phyloP scores from a whole-genome alignment of 1,140 invertebrate genomes.

The Brachionus rotundiformis region DNA sequence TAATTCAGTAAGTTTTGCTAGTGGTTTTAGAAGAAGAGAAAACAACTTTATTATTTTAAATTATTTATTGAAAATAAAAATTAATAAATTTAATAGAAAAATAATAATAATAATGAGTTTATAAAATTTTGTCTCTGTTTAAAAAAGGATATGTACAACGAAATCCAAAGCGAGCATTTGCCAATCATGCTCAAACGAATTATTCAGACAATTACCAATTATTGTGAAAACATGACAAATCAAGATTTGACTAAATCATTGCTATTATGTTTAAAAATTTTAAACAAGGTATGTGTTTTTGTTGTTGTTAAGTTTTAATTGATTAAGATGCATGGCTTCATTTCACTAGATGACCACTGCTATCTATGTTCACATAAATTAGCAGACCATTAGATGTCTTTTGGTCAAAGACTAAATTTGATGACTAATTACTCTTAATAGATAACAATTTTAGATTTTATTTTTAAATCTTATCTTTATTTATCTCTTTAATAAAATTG shows the following conservation, averaged over 20 bases:
- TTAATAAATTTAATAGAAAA: no score
- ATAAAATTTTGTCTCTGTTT: no score
- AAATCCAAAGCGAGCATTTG: constrained; percentile 77
- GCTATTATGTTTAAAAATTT: constrained; percentile 73
- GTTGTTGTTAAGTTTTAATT: constrained; percentile 57
- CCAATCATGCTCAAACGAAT: constrained; percentile 74
- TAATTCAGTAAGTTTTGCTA: constrained; percentile 59
- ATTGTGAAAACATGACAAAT: constrained; percentile 69
- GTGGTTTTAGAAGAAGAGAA: background rate
- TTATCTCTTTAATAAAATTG: no score
- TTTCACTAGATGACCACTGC: background rate
- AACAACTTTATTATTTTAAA: background rate
- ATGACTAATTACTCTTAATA: no score
- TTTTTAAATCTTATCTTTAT: no score
- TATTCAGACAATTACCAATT: constrained; percentile 66
- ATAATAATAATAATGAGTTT: no score
- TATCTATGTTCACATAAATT: no score
- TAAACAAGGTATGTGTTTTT: constrained; percentile 77
- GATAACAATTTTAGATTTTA: no score
- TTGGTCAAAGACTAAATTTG: no score
- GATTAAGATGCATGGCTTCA: constrained; percentile 61
- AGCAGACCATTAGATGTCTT: no score
- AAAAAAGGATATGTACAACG: constrained; percentile 74
- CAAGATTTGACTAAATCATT: constrained; percentile 71
- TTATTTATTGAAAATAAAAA: no score